A percentile compares a stretch with the other conserved stretches of the same genome.
phyloP scores from a whole-genome alignment of 2,113 vertebrate species.

The Mormoops blainvillei region DNA sequence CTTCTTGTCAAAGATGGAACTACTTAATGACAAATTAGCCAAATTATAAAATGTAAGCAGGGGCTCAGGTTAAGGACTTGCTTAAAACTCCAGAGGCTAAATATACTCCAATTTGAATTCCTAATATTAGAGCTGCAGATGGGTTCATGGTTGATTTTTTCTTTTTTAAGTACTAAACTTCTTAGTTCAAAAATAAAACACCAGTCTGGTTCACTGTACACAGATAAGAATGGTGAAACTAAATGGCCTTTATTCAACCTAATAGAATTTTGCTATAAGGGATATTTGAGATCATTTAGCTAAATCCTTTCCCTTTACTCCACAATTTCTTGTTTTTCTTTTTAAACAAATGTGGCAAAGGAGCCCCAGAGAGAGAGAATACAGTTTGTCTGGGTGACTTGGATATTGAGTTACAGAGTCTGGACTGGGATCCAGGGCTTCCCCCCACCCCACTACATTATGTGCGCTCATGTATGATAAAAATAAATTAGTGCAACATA shows the following conservation, averaged over 20 bases:
- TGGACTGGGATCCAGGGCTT: background rate
- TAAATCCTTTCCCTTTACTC: background rate
- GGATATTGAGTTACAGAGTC: slow-evolving; percentile 36
- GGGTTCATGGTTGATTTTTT: background rate
- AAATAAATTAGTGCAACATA: slow-evolving; percentile 50
- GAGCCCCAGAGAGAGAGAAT: slow-evolving; percentile 6
- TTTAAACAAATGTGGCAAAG: slow-evolving; percentile 27
- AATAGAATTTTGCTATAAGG: slow-evolving; percentile 38
- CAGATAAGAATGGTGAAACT: background rate
- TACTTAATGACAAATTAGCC: slow-evolving; percentile 39
- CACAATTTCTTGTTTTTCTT: background rate
- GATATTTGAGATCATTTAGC: background rate
- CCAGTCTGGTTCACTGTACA: slow-evolving; percentile 6
- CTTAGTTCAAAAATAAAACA: slow-evolving; percentile 39
- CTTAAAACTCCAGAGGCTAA: slow-evolving; percentile 39
- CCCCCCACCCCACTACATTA: slow-evolving; percentile 18
- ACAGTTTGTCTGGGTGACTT: slow-evolving; percentile 32
- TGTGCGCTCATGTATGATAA: slow-evolving; percentile 44
- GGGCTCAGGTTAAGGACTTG: background rate
- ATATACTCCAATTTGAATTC: slow-evolving; percentile 39
- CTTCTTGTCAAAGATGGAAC: slow-evolving; percentile 30
- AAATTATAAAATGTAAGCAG: slow-evolving; percentile 39
- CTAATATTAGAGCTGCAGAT: slow-evolving; percentile 20
- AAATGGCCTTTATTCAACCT: slow-evolving; percentile 18
- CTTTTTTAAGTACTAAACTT: slow-evolving; percentile 21